Evolutionary conservation across 2,888 invertebrate genomes (phyloP), one percentile per base, ranked within the genome.

Genomic region (Netelia inedita): DNA sequence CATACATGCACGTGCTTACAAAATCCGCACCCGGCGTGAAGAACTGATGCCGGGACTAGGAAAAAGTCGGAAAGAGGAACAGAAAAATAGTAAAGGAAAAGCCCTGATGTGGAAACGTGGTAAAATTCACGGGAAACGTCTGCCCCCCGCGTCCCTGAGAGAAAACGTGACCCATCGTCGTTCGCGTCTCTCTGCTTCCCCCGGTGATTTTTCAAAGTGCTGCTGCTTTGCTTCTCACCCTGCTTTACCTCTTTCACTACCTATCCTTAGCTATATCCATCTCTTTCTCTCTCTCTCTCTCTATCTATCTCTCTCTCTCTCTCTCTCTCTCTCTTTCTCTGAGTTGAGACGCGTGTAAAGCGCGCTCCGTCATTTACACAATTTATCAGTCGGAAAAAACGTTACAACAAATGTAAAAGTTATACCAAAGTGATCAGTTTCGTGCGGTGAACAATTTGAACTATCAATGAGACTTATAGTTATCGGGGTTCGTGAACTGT

Each of bases 191-290:
- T 63, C 75, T 35, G 53, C 63, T 74, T 65, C 65, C 63, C 61
- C 65, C 61, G 82, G 53, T 85, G 85, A 82, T 85, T 85, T 85
- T 85, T 85, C 85, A 85, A 85, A 85, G 85, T 85, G 85, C 69
- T 72, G 79, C 79, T 68, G 50, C 75, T 72, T 79, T 73, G 73
- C 65, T 46, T 41, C 72, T 79, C 61, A 50, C 46, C 28, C 69
- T 14, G 28, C 28, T 28, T 28, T 28, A 5, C 28, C 28, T 28
- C 28, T 28, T 28, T 28, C 28, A 28, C 28, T 50, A 50, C 14
- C 50, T 50, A 11, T n/a, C 50, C 11, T 50, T 50, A 50, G 2
- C n/a, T 50, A 11, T 50, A 11, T 50, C 50, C n/a, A 8, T n/a
- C 28, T 8, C 35, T 69, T 46, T 1, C 21, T 16, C 66, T 43